phyloP scores from a whole-genome alignment of 2,888 invertebrate species.

The Gastracanthus pulcherrimus region DNA sequence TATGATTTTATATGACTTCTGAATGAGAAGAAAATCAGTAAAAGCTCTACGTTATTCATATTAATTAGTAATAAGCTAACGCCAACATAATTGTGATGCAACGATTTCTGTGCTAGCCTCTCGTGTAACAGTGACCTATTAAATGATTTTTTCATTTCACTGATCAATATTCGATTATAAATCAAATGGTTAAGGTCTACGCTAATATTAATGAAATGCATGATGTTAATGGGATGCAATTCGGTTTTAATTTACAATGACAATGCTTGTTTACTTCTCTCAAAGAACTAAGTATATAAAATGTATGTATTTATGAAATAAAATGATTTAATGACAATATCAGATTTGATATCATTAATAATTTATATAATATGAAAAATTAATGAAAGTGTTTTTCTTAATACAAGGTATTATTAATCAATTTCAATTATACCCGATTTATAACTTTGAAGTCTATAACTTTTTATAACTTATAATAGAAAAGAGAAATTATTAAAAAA shows the following conservation, averaged over 20 bases:
- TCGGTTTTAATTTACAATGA: not conserved
- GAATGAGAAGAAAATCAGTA: not conserved
- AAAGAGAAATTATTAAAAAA: too few relatives aligned
- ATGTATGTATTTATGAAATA: too few relatives aligned
- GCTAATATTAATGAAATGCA: slow-evolving; percentile 11
- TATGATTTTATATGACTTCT: not conserved
- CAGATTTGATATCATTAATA: too few relatives aligned
- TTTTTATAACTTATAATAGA: too few relatives aligned
- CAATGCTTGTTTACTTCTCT: not conserved
- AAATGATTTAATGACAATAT: too few relatives aligned
- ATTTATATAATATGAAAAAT: too few relatives aligned
- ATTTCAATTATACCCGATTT: too few relatives aligned
- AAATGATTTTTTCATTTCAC: slow-evolving; percentile 45
- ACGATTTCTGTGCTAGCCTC: slow-evolving; percentile 53
- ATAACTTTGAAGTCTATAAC: too few relatives aligned
- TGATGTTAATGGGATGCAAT: slow-evolving; percentile 17
- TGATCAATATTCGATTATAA: slow-evolving; percentile 13
- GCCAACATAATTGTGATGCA: slow-evolving; percentile 58
- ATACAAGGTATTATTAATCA: too few relatives aligned
- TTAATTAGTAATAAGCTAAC: slow-evolving; percentile 39
- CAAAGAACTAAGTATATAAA: too few relatives aligned
- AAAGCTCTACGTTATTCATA: not conserved
- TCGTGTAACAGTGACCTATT: slow-evolving; percentile 64
- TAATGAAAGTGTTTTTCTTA: too few relatives aligned
- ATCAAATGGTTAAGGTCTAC: slow-evolving; percentile 23